phyloP scores from a whole-genome alignment of 2,113 vertebrate genomes.

The Pterocles gutturalis region DNA sequence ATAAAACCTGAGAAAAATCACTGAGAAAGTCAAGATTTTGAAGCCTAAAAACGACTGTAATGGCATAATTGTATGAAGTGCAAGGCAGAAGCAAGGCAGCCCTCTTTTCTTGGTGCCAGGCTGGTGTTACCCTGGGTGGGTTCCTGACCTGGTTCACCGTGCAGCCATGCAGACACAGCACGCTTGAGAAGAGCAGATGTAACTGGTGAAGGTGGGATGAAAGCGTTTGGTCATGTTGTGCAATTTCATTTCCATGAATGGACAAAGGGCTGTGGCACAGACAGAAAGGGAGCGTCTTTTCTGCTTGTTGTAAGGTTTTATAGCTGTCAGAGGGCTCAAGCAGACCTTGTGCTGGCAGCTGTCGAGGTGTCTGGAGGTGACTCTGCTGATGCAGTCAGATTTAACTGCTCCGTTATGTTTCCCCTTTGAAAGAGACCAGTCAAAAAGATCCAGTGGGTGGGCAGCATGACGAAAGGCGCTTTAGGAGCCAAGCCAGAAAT shows the following conservation, averaged over 20 bases:
- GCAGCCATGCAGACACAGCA: neutral
- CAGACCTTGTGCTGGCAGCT: neutral
- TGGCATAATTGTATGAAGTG: neutral
- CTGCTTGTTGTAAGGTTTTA: neutral
- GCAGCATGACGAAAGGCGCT: neutral
- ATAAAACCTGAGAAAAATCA: neutral
- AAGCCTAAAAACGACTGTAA: neutral
- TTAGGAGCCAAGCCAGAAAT: neutral
- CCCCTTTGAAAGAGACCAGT: neutral
- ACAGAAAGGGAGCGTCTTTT: neutral
- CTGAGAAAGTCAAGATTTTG: neutral
- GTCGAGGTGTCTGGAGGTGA: neutral
- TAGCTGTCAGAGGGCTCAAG: neutral
- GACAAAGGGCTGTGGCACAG: neutral
- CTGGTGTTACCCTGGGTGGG: neutral
- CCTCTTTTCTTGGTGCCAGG: no score
- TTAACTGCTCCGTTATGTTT: neutral
- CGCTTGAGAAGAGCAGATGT: neutral
- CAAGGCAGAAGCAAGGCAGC: neutral
- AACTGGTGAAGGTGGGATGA: neutral
- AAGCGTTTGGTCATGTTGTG: rapidly evolving
- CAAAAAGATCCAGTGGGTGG: neutral
- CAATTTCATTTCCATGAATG: neutral
- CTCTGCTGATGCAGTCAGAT: neutral
- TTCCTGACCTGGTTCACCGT: neutral